A percentile compares a stretch with the other conserved stretches of the same genome.
Evolutionary conservation across 2,797 vertebrate genomes (phyloP).

Genomic region (Megaceryle alcyon): DNA sequence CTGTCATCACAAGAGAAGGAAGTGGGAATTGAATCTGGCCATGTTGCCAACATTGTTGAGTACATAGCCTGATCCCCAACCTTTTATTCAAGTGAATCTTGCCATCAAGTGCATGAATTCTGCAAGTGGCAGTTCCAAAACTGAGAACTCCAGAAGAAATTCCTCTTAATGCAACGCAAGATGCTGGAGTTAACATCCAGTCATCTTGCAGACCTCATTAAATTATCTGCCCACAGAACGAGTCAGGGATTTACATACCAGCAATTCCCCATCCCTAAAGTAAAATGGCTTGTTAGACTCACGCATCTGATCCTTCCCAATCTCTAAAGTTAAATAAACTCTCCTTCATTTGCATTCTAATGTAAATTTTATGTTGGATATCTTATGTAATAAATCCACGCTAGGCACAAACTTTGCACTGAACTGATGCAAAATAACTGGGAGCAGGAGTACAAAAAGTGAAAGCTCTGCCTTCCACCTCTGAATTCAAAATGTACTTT

Average conservation of each 20-base stretch:
- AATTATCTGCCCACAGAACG: not conserved
- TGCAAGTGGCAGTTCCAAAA: not conserved
- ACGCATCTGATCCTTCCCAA: not conserved
- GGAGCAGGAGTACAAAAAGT: not conserved
- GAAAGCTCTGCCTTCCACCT: not conserved
- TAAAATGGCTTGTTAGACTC: constrained; percentile 14
- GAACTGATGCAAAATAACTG: not conserved
- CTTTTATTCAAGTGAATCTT: not conserved
- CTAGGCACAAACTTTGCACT: not conserved
- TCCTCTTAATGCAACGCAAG: not conserved
- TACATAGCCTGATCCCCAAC: not conserved
- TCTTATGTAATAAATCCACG: not conserved
- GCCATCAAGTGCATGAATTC: not conserved
- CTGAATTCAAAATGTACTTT: not conserved
- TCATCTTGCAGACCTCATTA: not conserved
- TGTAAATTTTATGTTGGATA: not conserved
- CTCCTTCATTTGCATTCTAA: constrained; percentile 6
- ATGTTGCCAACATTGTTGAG: not conserved
- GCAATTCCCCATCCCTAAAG: not conserved
- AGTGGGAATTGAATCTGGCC: not conserved
- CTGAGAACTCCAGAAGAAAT: not conserved
- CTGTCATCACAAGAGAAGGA: fast-evolving
- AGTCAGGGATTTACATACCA: not conserved
- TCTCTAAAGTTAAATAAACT: constrained; percentile 6
- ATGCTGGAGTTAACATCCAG: not conserved